phyloP scores from a whole-genome alignment of 1,140 invertebrate species.

The Sycophila sp. region DNA sequence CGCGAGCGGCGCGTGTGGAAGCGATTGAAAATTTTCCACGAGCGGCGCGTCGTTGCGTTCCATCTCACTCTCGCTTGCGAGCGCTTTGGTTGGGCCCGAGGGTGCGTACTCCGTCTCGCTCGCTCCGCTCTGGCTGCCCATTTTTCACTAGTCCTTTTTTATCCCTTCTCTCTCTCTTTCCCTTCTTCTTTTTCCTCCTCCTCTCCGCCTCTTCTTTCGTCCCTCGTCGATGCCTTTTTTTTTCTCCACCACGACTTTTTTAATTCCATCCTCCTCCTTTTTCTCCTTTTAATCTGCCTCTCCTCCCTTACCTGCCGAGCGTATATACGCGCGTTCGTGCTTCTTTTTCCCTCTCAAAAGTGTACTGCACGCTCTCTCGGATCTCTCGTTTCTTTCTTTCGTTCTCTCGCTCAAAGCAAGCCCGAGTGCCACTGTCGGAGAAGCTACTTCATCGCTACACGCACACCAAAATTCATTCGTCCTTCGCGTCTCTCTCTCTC shows the following conservation, averaged over 20 bases:
- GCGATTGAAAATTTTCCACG: conserved; percentile 42
- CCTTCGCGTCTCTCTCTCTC: too few relatives aligned
- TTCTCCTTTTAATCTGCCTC: conserved; percentile 34
- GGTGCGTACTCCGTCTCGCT: conserved; percentile 53
- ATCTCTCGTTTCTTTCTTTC: too few relatives aligned
- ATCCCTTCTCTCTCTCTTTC: conserved; percentile 46
- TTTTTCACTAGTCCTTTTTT: conserved; percentile 62
- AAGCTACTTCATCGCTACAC: too few relatives aligned
- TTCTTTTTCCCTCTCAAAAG: conserved; percentile 15
- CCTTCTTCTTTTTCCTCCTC: conserved; percentile 49
- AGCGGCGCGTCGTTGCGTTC: too few relatives aligned
- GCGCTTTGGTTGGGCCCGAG: conserved; percentile 58
- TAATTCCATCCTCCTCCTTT: conserved; percentile 26
- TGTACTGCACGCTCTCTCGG: conserved; percentile 30
- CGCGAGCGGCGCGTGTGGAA: not conserved
- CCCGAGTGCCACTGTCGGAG: too few relatives aligned
- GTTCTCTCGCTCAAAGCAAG: too few relatives aligned
- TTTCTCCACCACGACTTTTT: conserved; percentile 52
- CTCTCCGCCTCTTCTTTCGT: conserved; percentile 50
- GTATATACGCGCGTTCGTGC: too few relatives aligned
- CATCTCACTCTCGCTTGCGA: too few relatives aligned
- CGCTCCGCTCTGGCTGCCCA: conserved; percentile 60
- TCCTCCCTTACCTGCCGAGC: conserved; percentile 8
- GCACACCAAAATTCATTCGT: too few relatives aligned
- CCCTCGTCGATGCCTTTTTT: conserved; percentile 54